Evolutionary conservation across 2,113 vertebrate species (phyloP).

Genomic region (Setophaga petechia): DNA sequence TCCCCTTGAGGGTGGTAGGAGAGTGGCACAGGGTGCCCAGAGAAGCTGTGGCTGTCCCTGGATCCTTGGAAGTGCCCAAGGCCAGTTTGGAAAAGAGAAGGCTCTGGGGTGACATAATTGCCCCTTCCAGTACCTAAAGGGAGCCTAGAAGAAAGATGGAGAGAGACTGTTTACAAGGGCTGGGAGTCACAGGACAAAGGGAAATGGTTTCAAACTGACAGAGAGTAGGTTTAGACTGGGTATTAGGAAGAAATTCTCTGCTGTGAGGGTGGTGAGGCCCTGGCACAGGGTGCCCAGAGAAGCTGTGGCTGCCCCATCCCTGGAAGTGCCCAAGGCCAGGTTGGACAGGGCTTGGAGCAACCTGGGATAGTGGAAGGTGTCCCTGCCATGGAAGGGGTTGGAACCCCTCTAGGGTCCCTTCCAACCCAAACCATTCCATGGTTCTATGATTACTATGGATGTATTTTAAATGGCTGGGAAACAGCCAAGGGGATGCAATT

Average conservation of each 20-base stretch:
- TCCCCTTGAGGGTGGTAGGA: no score
- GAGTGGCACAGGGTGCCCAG: accelerated
- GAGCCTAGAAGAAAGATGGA: no score
- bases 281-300: neutral
- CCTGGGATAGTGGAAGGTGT: neutral
- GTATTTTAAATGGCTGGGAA: neutral
- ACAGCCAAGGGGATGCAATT: neutral
- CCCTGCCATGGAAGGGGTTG: neutral
- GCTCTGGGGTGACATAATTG: no score
- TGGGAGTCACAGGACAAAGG: no score
- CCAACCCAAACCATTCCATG: neutral
- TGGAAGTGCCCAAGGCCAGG: neutral
- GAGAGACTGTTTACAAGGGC: no score
- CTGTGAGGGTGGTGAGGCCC: accelerated
- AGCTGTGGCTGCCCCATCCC: neutral
- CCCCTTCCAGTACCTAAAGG: no score
- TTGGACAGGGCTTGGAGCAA: accelerated
- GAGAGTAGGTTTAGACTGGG: no score
- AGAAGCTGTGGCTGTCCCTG: neutral
- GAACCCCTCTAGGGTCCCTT: neutral
- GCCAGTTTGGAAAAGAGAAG: neutral
- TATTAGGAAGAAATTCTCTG: no score
- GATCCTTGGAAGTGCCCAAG: neutral
- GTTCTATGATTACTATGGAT: neutral
- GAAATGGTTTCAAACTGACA: no score